These are phyloP conservation scores for Macrophya annulata DNA, from an alignment of 2,888 invertebrate species.

Conservation along the genomic window DNA sequence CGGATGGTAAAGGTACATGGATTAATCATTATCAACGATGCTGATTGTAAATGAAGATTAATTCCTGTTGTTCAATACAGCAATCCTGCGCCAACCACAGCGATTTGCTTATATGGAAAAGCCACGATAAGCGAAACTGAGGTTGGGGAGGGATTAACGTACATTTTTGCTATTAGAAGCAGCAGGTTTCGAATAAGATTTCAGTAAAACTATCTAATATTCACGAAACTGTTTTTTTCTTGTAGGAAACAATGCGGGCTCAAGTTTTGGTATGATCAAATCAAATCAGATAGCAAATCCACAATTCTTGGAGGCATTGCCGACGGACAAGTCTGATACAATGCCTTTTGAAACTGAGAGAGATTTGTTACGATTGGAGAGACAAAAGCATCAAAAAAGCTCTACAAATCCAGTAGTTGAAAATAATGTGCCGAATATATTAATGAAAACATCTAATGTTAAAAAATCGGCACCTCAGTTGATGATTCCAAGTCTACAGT, in stretches of 20 bases:
- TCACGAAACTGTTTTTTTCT: conserved; percentile 9
- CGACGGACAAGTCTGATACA: conserved; percentile 67
- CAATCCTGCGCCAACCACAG: no score
- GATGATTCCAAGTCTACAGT: conserved; percentile 78
- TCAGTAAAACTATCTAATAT: background rate
- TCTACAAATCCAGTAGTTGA: conserved; percentile 56
- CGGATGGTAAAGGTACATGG: conserved; percentile 65
- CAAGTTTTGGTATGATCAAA: conserved; percentile 68
- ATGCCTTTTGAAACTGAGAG: conserved; percentile 69
- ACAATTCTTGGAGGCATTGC: conserved; percentile 67
- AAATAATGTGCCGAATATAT: conserved; percentile 41
- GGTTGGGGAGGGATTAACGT: background rate
- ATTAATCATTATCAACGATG: background rate
- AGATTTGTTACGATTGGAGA: conserved; percentile 69
- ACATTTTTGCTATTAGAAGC: background rate
- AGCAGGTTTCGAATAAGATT: background rate
- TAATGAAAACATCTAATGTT: conserved; percentile 59
- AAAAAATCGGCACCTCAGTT: conserved; percentile 65
- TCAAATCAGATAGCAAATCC: conserved; percentile 69
- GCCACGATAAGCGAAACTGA: no score
- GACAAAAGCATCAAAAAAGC: conserved; percentile 68
- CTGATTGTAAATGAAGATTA: background rate
- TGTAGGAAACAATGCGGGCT: conserved; percentile 63
- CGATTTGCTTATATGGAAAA: no score
- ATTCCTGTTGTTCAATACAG: background rate